A percentile compares a stretch with the other conserved stretches of the same genome.
Conservation (phyloP, 1,140 invertebrate species). For the Diachasma alloeum region DNA sequence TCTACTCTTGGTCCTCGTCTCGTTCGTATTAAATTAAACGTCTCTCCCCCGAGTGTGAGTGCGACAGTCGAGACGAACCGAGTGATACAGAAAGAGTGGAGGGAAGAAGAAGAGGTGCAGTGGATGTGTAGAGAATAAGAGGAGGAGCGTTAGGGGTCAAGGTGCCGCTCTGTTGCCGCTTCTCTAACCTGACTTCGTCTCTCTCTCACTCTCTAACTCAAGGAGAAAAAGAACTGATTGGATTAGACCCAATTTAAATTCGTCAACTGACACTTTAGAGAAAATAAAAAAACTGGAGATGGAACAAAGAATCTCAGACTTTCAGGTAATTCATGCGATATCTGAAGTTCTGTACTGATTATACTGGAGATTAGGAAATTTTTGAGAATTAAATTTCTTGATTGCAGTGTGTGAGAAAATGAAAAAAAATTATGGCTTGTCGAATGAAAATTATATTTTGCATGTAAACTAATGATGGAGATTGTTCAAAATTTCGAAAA, state of each 20-base stretch:
- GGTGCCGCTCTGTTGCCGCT: conserved; percentile 40
- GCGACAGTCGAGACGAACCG: not conserved
- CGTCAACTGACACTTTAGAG: not conserved
- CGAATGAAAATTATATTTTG: no score
- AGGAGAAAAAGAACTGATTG: not conserved
- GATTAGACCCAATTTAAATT: not conserved
- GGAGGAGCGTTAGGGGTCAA: conserved; percentile 37
- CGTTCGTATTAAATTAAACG: conserved; percentile 22
- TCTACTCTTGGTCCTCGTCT: conserved; percentile 29
- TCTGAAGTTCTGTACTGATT: no score
- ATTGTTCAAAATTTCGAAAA: no score
- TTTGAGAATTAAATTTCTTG: no score
- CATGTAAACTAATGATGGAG: no score
- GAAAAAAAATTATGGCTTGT: no score
- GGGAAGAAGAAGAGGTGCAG: conserved; percentile 21
- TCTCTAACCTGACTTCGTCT: conserved; percentile 28
- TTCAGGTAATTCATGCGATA: not conserved
- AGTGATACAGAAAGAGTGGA: conserved; percentile 19
- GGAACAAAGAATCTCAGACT: not conserved
- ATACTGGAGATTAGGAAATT: no score
- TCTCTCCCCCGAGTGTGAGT: not conserved
- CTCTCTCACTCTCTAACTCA: not conserved
- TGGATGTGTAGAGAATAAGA: conserved; percentile 9
- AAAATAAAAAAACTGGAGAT: not conserved
- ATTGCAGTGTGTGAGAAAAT: no score